phyloP scores from a whole-genome alignment of 2,888 invertebrate genomes.

The Endotricha flammealis region DNA sequence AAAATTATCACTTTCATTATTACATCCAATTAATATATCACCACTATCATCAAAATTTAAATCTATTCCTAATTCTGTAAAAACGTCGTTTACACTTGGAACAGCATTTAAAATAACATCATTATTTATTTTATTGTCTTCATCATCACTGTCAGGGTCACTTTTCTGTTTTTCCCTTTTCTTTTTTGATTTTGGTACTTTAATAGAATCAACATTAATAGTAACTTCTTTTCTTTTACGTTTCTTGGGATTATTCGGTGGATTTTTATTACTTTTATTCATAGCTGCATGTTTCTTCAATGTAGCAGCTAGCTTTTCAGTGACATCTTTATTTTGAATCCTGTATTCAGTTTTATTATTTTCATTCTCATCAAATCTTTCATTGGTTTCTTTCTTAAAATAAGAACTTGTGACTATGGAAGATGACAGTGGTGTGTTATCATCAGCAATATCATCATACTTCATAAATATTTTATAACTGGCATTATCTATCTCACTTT shows the following conservation, averaged over 20 bases:
- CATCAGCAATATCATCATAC: constrained; percentile 56
- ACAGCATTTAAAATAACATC: constrained; percentile 47
- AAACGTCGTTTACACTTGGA: constrained; percentile 69
- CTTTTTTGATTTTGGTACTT: constrained; percentile 31
- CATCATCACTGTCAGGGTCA: constrained; percentile 27
- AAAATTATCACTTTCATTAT: constrained; percentile 12
- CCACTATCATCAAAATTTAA: constrained; percentile 33
- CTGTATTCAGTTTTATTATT: constrained; percentile 22
- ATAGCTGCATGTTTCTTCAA: constrained; percentile 59
- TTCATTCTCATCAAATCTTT: constrained; percentile 20
- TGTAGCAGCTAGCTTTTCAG: constrained; percentile 51
- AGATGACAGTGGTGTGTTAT: constrained; percentile 53
- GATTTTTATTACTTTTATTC: constrained; percentile 46
- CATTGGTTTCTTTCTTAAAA: constrained; percentile 41
- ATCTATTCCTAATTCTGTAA: constrained; percentile 52
- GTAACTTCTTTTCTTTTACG: constrained; percentile 50
- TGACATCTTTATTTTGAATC: constrained; percentile 27
- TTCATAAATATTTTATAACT: constrained; percentile 46
- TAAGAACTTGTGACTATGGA: constrained; percentile 69
- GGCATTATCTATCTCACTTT: constrained; percentile 44
- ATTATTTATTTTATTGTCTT: constrained; percentile 29
- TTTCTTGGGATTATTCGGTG: constrained; percentile 34
- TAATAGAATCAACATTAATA: constrained; percentile 34
- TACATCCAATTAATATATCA: not conserved
- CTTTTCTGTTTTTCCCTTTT: constrained; percentile 29